Evolutionary conservation across 1,140 invertebrate species (phyloP), one percentile per base, ranked within the genome.

Genomic region (Nilaparvata lugens): DNA sequence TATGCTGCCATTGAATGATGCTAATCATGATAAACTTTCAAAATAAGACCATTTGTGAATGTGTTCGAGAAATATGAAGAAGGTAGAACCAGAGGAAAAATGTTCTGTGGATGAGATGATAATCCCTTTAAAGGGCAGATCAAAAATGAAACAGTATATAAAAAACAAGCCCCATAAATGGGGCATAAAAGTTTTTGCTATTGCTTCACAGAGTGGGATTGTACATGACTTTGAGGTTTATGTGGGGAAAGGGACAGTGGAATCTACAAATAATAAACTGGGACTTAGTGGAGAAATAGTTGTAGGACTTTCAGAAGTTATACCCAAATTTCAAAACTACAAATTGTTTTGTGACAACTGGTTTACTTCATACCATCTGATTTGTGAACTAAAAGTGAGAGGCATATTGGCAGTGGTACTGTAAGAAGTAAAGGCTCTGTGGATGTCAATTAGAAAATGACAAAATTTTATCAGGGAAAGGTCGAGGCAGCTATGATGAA

Each of bases 131-230:
- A 68, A 67, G 54, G 64, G 66, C 16, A 31, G 58, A 42, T 35
- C 35, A 52, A 3, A 4, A 14, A 43, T 62, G 24, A 68, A 68
- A 58, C 65, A 68, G 54, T 68, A 74, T 58, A 65, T 71, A 23
- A 64, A 63, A n/a, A 62, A 62, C 38, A 72, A 74, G 55, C 72
- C 72, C n/a, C 67, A 69, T 54, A 73, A 73, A 53, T 67, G 66
- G 61, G 62, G 66, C n/a, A 55, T 67, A 24, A 67, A 67, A 61
- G 56, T 67, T 61, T 67, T 63, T 51, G 53, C 43, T 7, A 11
- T 48, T 5, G 60, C 55, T 21, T 43, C 28, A 7, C 16, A 25
- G 40, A 28, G 31, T 56, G 64, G 62, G 9, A 54, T 63, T 24
- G 58, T 58, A 11, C 61, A 63, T 48, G 43, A 62, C 31, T 65